These are phyloP conservation scores for Hydropotes inermis DNA, from an alignment of 2,113 vertebrate species.

Conservation along the genomic window DNA sequence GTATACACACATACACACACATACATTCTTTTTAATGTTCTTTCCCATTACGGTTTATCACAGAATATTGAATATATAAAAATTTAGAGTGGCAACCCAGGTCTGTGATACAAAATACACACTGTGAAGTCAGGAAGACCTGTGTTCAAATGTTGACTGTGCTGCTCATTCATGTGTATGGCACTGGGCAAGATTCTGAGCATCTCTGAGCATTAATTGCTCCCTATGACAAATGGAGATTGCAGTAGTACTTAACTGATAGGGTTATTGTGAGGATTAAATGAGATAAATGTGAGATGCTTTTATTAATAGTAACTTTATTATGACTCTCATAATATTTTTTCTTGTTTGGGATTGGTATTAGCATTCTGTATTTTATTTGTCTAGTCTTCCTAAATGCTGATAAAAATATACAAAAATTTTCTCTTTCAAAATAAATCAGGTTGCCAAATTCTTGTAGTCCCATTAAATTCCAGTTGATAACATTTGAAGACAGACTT, in stretches of 20 bases:
- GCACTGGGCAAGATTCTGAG: not conserved
- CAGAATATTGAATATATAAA: not conserved
- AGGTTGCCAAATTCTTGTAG: not conserved
- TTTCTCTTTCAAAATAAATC: not conserved
- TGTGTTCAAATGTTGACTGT: not conserved
- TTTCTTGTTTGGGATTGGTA: not conserved
- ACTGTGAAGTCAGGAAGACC: not conserved
- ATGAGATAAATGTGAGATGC: not conserved
- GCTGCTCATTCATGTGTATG: not conserved
- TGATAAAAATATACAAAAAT: not conserved
- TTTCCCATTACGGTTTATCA: not conserved
- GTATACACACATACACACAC: not conserved
- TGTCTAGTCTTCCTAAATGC: not conserved
- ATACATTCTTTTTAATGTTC: not conserved
- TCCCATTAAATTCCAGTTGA: not conserved
- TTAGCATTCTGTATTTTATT: not conserved
- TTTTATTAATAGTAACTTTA: not conserved
- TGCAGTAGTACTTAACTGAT: not conserved
- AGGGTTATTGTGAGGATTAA: not conserved
- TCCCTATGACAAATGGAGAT: not conserved
- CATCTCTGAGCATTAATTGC: not conserved
- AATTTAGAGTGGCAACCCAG: not conserved
- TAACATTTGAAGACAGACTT: not conserved
- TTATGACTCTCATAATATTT: not conserved
- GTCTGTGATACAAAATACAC: not conserved